A percentile compares a stretch with the other conserved stretches of the same genome.
Conservation (phyloP, 2,888 invertebrate species). For the Candidula unifasciata region DNA sequence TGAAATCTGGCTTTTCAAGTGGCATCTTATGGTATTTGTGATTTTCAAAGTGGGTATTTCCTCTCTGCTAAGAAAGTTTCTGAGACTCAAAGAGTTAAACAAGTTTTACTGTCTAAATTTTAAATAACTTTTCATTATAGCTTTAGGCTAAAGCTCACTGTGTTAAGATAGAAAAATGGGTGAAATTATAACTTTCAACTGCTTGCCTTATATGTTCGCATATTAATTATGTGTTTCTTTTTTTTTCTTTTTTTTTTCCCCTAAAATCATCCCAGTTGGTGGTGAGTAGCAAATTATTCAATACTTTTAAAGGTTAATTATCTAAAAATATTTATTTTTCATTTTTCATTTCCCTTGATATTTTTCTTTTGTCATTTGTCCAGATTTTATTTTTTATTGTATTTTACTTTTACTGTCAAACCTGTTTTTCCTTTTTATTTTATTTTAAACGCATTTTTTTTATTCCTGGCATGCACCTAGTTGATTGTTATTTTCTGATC, state of each 20-base stretch:
- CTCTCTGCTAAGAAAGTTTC: too few relatives aligned
- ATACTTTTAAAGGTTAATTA: not conserved
- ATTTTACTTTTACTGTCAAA: not conserved
- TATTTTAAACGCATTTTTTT: not conserved
- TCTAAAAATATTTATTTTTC: not conserved
- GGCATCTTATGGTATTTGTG: too few relatives aligned
- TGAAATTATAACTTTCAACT: not conserved
- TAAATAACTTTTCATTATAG: too few relatives aligned
- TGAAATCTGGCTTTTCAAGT: too few relatives aligned
- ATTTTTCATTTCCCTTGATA: not conserved
- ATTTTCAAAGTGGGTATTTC: too few relatives aligned
- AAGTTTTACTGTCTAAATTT: too few relatives aligned
- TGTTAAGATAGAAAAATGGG: too few relatives aligned
- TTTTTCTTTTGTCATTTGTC: too few relatives aligned
- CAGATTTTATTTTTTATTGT: not conserved
- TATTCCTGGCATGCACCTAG: not conserved
- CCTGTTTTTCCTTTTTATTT: not conserved
- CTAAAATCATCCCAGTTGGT: slow-evolving; percentile 10
- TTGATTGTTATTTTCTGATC: too few relatives aligned
- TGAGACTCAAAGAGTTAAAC: too few relatives aligned
- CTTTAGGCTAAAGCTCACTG: too few relatives aligned
- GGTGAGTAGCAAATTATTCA: slow-evolving; percentile 23
- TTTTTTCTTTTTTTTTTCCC: not conserved
- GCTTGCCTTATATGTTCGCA: not conserved
- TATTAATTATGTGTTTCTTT: not conserved